Conservation (phyloP, 2,797 vertebrate species). For the Phrynocephalus forsythii region DNA sequence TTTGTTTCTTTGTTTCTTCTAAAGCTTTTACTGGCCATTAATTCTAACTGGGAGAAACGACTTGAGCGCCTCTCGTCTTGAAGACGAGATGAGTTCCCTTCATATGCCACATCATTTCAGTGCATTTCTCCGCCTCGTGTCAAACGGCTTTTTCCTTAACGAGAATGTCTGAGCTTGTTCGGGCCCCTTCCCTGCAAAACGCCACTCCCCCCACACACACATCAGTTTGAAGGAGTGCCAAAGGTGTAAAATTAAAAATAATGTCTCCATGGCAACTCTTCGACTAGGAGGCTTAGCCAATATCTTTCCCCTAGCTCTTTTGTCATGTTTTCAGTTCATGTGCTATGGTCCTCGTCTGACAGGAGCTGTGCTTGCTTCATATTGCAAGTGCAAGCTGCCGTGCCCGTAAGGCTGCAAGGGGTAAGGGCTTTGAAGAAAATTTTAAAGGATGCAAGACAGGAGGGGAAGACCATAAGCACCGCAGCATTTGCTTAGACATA, state of each 20-base stretch:
- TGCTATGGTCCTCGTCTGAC: slow-evolving; percentile 15
- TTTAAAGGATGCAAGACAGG: neutral
- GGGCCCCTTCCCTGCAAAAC: slow-evolving; percentile 20
- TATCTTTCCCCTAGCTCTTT: neutral
- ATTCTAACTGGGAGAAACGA: slow-evolving; percentile 11
- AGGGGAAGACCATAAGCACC: no score
- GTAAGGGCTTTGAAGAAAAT: neutral
- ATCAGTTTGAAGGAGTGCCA: slow-evolving; percentile 29
- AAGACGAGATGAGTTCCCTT: neutral
- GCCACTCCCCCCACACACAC: no score
- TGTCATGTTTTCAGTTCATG: neutral
- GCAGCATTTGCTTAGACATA: neutral
- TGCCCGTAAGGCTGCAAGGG: neutral
- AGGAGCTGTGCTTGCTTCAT: slow-evolving; percentile 29
- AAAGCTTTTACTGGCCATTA: neutral
- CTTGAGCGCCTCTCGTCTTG: neutral
- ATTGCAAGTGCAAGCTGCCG: slow-evolving; percentile 22
- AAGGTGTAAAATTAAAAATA: slow-evolving; percentile 40
- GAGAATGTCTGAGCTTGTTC: slow-evolving; percentile 6
- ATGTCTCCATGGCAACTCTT: slow-evolving; percentile 45
- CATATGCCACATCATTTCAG: neutral
- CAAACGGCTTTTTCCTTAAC: neutral
- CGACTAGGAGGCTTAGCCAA: slow-evolving; percentile 33
- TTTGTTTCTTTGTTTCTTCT: neutral
- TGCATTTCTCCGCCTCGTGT: neutral